Percentiles rank a stretch among this genome's conserved stretches.
Evolutionary conservation across 2,888 invertebrate genomes (phyloP).

Genomic region (Stenodema calcarata): DNA sequence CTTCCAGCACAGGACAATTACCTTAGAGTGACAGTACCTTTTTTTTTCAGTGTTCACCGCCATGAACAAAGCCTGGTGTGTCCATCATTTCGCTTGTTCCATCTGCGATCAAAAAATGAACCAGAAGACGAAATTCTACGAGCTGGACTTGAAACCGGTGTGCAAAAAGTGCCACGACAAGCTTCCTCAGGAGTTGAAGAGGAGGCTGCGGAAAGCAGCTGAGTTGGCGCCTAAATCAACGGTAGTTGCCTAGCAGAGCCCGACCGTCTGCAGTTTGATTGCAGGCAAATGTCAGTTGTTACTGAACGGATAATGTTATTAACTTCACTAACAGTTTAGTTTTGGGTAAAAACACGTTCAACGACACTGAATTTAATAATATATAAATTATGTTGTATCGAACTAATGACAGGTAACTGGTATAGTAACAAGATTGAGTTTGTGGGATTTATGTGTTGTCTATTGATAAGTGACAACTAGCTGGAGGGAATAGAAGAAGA

Average conservation of each 20-base stretch:
- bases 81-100: constrained; percentile 97
- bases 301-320: constrained; percentile 1
- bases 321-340: not conserved
- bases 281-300: constrained; percentile 39
- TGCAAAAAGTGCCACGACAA: constrained; percentile 98
- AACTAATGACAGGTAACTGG: no score
- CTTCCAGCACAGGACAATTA: no score
- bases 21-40: no score
- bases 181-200: constrained; percentile 91
- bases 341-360: no score
- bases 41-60: constrained; percentile 87
- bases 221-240: constrained; percentile 68
- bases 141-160: constrained; percentile 96
- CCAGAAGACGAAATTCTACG: constrained; percentile 98
- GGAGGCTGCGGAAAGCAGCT: constrained; percentile 88
- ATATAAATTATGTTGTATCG: no score
- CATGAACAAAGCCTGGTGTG: constrained; percentile 98
- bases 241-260: constrained; percentile 42
- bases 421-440: no score
- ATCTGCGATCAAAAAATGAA: constrained; percentile 95
- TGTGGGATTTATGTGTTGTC: no score
- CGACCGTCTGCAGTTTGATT: constrained; percentile 38
- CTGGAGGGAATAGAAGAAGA: no score
- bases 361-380: no score
- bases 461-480: no score